These are phyloP conservation scores for Heterotis niloticus DNA, from an alignment of 2,113 vertebrate genomes.

Conservation along the genomic window DNA sequence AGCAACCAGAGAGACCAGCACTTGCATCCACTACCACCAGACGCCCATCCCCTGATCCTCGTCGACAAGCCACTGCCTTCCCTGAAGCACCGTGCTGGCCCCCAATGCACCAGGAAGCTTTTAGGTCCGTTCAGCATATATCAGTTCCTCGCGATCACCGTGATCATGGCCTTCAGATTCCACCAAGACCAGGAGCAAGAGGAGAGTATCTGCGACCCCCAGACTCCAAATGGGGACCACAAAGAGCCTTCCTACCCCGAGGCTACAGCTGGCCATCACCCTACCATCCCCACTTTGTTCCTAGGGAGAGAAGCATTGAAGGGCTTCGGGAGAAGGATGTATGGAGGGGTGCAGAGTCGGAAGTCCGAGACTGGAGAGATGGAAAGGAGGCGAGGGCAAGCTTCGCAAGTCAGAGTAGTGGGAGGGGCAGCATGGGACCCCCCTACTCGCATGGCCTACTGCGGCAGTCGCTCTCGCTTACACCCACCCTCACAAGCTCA, in stretches of 20 bases:
- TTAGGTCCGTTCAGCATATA: conserved; percentile 54
- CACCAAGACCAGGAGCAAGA: conserved; percentile 48
- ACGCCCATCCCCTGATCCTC: conserved; percentile 53
- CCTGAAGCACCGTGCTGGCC: conserved; percentile 58
- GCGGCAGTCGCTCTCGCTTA: conserved; percentile 65
- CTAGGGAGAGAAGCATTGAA: conserved; percentile 47
- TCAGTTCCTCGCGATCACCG: conserved; percentile 53
- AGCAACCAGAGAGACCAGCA: conserved; percentile 23
- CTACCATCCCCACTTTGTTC: conserved; percentile 48
- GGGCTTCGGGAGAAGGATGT: conserved; percentile 47
- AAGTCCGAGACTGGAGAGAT: conserved; percentile 48
- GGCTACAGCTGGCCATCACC: conserved; percentile 70
- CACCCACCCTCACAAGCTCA: conserved; percentile 69
- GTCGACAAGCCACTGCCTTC: conserved; percentile 59
- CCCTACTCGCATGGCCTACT: conserved; percentile 49
- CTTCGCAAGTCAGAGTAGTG: conserved; percentile 72
- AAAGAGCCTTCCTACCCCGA: conserved; percentile 59
- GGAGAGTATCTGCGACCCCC: conserved; percentile 43
- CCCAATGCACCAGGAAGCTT: conserved; percentile 52
- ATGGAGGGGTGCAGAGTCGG: conserved; percentile 47
- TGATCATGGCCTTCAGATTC: conserved; percentile 42
- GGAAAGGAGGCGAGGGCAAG: conserved; percentile 57
- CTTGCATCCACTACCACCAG: conserved; percentile 41
- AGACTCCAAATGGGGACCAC: conserved; percentile 52
- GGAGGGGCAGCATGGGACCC: conserved; percentile 62